These are phyloP conservation scores for Chaenocephalus aceratus DNA, from an alignment of 2,113 vertebrate genomes.

Conservation along the genomic window DNA sequence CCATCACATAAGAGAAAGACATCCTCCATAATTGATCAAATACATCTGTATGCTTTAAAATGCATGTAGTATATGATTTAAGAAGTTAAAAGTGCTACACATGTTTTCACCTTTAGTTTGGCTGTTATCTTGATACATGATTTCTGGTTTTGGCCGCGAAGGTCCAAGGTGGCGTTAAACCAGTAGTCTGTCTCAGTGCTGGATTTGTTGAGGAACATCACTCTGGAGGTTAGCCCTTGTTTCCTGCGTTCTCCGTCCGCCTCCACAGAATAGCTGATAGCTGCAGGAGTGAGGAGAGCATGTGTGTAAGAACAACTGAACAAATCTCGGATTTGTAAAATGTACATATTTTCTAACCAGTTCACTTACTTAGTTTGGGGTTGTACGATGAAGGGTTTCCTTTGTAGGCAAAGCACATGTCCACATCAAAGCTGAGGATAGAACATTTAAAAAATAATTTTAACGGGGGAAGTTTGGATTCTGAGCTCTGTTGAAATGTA, in stretches of 20 bases:
- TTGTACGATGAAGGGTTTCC: constrained; percentile 88
- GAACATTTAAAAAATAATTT: constrained; percentile 15
- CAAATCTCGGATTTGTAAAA: not conserved
- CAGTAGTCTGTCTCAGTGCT: constrained; percentile 80
- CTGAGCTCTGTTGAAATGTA: not conserved
- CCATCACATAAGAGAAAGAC: too few relatives aligned
- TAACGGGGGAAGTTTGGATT: constrained; percentile 3
- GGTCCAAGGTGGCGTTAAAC: constrained; percentile 83
- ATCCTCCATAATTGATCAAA: too few relatives aligned
- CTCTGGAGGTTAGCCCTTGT: constrained; percentile 86
- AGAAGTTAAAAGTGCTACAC: not conserved
- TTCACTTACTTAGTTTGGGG: constrained; percentile 89
- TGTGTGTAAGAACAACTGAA: not conserved
- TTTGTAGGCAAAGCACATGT: constrained; percentile 91
- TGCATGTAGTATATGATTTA: not conserved
- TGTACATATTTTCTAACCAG: not conserved
- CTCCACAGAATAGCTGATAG: constrained; percentile 87
- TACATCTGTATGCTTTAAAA: too few relatives aligned
- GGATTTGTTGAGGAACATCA: constrained; percentile 83
- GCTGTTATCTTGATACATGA: constrained; percentile 84
- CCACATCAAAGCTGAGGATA: constrained; percentile 88
- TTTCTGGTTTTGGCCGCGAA: constrained; percentile 85
- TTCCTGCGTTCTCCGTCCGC: constrained; percentile 88
- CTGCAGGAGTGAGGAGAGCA: constrained; percentile 69
- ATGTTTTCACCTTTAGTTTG: constrained; percentile 86